A percentile compares a stretch with the other conserved stretches of the same genome.
phyloP scores from a whole-genome alignment of 2,888 invertebrate species.

The Drepanosiphum platanoidis region DNA sequence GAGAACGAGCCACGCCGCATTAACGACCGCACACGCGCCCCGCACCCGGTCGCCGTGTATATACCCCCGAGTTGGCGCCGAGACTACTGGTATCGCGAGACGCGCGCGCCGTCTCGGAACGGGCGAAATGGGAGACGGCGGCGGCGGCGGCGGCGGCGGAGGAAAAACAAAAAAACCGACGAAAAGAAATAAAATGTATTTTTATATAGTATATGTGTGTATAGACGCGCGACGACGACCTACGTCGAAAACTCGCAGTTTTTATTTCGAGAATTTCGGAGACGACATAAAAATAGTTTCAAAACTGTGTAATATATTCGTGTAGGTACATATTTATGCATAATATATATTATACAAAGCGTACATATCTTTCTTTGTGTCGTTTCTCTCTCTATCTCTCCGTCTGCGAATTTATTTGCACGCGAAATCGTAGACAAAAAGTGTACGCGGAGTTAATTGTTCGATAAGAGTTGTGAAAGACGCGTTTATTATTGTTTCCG shows the following conservation, averaged over 20 bases:
- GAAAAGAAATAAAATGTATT: slow-evolving; percentile 41
- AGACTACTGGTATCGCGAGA: background rate
- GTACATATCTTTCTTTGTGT: too few relatives aligned
- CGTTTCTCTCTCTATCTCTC: too few relatives aligned
- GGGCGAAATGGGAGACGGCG: background rate
- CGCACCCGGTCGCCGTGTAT: background rate
- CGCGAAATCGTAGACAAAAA: too few relatives aligned
- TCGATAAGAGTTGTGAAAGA: too few relatives aligned
- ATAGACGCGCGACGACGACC: slow-evolving; percentile 8
- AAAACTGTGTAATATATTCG: background rate
- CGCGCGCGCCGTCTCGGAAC: background rate
- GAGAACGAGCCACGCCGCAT: background rate
- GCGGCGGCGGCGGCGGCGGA: background rate
- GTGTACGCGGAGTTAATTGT: too few relatives aligned
- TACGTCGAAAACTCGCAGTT: background rate
- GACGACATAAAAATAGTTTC: slow-evolving; percentile 5
- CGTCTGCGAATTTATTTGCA: too few relatives aligned
- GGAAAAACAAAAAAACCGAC: background rate
- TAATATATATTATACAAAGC: background rate
- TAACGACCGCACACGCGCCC: background rate
- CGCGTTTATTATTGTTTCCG: too few relatives aligned
- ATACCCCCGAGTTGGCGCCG: background rate
- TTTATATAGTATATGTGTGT: background rate
- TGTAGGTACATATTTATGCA: too few relatives aligned
- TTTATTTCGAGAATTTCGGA: slow-evolving; percentile 45